Conservation (phyloP, 2,797 vertebrate genomes). For the Diplodus sargus region DNA sequence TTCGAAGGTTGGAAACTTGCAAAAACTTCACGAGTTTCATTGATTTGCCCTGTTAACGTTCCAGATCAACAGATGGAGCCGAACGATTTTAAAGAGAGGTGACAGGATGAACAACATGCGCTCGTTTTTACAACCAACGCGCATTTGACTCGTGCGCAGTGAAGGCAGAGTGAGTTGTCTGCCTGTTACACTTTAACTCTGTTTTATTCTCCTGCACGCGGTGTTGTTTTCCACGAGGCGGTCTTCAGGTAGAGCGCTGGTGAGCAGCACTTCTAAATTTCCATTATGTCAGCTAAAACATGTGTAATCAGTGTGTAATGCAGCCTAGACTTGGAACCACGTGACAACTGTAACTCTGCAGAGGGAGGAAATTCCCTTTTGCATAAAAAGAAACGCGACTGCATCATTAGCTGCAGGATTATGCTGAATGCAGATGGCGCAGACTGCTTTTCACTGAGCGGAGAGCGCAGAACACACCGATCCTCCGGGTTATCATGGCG, state of each 20-base stretch:
- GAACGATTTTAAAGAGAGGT: neutral
- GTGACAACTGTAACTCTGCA: neutral
- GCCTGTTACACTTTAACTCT: neutral
- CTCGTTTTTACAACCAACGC: neutral
- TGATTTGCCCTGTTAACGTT: neutral
- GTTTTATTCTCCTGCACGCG: neutral
- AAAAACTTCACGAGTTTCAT: neutral
- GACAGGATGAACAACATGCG: neutral
- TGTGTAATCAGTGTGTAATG: constrained; percentile 9
- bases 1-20: neutral
- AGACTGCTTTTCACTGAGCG: neutral
- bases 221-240: constrained; percentile 21
- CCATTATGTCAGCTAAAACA: constrained; percentile 26
- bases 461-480: too few species aligned
- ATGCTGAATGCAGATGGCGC: neutral
- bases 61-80: neutral
- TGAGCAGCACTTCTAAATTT: constrained; percentile 25
- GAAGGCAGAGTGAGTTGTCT: neutral
- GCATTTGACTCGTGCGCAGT: neutral
- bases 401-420: neutral
- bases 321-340: neutral
- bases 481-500: neutral
- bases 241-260: constrained; percentile 22
- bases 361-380: constrained; percentile 17
- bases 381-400: neutral